Evolutionary conservation across 2,113 vertebrate genomes (phyloP).

Genomic region (Corythornis vintsioides): DNA sequence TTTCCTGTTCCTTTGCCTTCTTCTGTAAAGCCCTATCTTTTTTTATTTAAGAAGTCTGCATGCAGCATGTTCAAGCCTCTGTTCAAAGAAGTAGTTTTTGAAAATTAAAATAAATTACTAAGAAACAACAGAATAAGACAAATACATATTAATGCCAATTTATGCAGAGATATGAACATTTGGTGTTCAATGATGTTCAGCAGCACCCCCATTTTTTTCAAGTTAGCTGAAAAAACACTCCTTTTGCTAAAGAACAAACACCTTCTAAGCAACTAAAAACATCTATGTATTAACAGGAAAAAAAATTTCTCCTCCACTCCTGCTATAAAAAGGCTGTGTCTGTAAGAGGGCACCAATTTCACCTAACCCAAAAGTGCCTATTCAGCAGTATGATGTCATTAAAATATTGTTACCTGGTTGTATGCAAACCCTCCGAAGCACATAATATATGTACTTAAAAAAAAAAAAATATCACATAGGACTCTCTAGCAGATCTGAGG

Average conservation of each 20-base stretch:
- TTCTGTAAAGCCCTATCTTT: background rate
- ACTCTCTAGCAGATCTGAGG: background rate
- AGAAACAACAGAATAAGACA: background rate
- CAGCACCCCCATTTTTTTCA: accelerated
- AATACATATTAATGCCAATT: background rate
- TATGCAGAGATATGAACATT: background rate
- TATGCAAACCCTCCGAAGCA: background rate
- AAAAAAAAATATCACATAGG: background rate
- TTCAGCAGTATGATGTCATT: background rate
- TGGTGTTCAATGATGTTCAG: background rate
- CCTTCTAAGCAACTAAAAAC: background rate
- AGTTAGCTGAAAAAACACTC: background rate
- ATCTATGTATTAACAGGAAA: background rate
- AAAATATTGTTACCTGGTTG: background rate
- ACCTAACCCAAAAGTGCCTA: background rate
- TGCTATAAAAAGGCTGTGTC: background rate
- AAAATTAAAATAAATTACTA: background rate
- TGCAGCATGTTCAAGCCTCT: background rate
- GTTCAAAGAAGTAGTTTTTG: background rate
- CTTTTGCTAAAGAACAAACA: background rate
- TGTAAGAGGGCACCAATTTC: background rate
- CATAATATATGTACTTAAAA: background rate
- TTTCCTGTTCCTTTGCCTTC: background rate
- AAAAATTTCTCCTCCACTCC: background rate
- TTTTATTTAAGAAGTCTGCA: background rate